Evolutionary conservation across 2,113 vertebrate genomes (phyloP).

Genomic region (Passer domesticus): DNA sequence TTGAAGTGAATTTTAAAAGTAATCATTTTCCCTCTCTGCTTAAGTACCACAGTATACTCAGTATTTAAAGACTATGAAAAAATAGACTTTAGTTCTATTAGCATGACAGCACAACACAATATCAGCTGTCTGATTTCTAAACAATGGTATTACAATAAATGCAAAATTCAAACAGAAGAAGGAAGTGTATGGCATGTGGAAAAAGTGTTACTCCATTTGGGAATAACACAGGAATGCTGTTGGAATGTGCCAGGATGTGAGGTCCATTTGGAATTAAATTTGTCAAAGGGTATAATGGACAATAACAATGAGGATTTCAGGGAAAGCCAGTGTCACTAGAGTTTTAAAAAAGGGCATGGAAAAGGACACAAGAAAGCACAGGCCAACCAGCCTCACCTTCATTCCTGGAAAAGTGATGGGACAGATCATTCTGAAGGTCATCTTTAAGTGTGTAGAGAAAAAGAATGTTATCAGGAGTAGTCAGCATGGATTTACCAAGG

Average conservation of each 20-base stretch:
- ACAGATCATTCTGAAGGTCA: not conserved
- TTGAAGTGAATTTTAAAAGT: not conserved
- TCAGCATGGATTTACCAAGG: not conserved
- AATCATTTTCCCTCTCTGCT: not conserved
- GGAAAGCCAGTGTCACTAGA: not conserved
- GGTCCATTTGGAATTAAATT: not conserved
- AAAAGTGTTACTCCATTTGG: not conserved
- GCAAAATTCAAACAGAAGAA: not conserved
- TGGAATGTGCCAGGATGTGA: not conserved
- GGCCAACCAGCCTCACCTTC: no score
- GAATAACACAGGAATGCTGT: not conserved
- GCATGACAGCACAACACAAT: not conserved
- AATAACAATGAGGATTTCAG: not conserved
- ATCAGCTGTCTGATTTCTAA: not conserved
- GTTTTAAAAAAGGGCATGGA: not conserved
- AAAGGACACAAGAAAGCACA: not conserved
- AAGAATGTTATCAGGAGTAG: not conserved
- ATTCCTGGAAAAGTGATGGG: not conserved
- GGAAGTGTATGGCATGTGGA: not conserved
- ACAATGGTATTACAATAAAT: not conserved
- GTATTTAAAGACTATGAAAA: not conserved
- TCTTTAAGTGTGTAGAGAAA: not conserved
- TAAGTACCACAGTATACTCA: not conserved
- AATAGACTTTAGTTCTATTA: not conserved
- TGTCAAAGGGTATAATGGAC: not conserved